Percentiles rank a stretch among this genome's conserved stretches.
Evolutionary conservation across 2,113 vertebrate genomes (phyloP).

Genomic region (Brachyistius frenatus): DNA sequence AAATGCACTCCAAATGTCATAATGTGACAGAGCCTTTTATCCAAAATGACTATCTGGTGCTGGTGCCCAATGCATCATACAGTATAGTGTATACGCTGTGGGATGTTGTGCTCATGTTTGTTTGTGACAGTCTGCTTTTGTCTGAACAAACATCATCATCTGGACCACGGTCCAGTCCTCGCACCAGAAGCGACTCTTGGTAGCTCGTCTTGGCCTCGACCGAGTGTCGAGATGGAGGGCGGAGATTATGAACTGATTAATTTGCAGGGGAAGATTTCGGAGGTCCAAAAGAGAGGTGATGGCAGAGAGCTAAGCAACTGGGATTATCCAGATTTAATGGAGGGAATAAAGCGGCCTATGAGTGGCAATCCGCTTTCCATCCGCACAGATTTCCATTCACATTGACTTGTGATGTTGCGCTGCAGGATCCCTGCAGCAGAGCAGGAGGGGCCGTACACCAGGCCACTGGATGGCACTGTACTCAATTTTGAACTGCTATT

Average conservation of each 20-base stretch:
- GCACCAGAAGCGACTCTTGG: slow-evolving; percentile 8
- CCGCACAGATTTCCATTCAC: slow-evolving; percentile 65
- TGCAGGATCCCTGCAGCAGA: slow-evolving; percentile 5
- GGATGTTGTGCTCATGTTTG: slow-evolving; percentile 27
- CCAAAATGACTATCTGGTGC: slow-evolving; percentile 47
- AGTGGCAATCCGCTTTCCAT: slow-evolving; percentile 71
- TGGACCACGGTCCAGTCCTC: slow-evolving; percentile 7
- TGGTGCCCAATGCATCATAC: slow-evolving; percentile 43
- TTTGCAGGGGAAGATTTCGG: slow-evolving; percentile 68
- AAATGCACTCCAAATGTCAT: slow-evolving; percentile 66
- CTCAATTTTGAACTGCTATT: not conserved
- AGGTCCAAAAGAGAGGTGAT: slow-evolving; percentile 58
- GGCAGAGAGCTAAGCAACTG: slow-evolving; percentile 71
- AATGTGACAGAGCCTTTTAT: slow-evolving; percentile 45
- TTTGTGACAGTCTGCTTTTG: slow-evolving; percentile 22
- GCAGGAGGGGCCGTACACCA: not conserved
- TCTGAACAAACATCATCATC: slow-evolving; percentile 51
- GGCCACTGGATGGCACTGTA: slow-evolving; percentile 4
- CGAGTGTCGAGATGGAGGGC: slow-evolving; percentile 46
- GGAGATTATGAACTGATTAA: slow-evolving; percentile 74
- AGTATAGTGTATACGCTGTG: slow-evolving; percentile 13
- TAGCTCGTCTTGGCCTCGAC: slow-evolving; percentile 9
- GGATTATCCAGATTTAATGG: slow-evolving; percentile 79
- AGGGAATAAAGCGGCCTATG: slow-evolving; percentile 68
- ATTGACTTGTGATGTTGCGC: slow-evolving; percentile 57